Evolutionary conservation across 2,888 invertebrate genomes (phyloP), one percentile per base, ranked within the genome.

Genomic region (Adelognathus sp.): DNA sequence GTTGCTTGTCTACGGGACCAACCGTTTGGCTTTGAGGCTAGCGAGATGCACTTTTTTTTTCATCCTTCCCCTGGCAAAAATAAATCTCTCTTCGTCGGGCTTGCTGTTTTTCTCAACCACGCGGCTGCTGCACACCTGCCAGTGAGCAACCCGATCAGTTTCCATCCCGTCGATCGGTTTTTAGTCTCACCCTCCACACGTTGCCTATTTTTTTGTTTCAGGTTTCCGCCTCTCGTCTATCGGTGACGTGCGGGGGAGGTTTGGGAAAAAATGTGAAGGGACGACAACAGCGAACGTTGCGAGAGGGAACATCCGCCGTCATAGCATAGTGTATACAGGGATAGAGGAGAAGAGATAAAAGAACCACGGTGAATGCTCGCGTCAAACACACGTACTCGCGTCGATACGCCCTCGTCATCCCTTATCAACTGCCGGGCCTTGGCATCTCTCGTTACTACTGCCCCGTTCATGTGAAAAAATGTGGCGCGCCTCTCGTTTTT

Each of bases 331-430:
- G 73, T 58, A n/a, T n/a, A n/a, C n/a, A 46, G 64, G 33, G 41
- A 60, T 9, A 41, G 39, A 58, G 29, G 60, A 41, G 52, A 69
- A 60, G 70, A 70, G 80, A 74, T 74, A 74, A 74, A 74, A 74
- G 50, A 70, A 69, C 18, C 54, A 54, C 60, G 64, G 61, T 80
- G 82, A 84, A 83, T 81, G 77, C 79, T 74, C 82, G 70, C 79
- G 84, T 84, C 84, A 80, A 82, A 84, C 76, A 70, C 82, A 79
- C 74, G 75, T 72, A 78, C 77, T 76, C 60, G 69, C 69, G 76
- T 61, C 80, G 82, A 81, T 83, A 80, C 60, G 56, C 77, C 72
- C 61, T 67, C 76, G 77, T 82, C 82, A 73, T 81, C 73, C 81
- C 75, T 79, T 71, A 56, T 80, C 67, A 61, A 74, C 72, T 69